Conservation (phyloP, 2,888 invertebrate species). For the Hyposoter didymator region DNA sequence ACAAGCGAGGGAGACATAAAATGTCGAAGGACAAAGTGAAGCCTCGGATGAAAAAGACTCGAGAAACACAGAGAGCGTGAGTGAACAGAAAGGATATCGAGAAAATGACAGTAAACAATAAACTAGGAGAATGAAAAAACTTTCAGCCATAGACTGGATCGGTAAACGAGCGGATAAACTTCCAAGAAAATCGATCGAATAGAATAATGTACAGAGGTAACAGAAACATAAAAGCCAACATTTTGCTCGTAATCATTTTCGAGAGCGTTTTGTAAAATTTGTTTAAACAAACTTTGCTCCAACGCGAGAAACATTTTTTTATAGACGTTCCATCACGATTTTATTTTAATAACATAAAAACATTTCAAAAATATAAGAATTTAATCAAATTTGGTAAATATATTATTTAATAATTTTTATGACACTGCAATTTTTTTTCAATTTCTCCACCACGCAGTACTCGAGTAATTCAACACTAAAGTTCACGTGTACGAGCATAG, state of each 20-base stretch:
- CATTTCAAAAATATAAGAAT: no score
- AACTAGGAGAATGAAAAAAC: constrained; percentile 19
- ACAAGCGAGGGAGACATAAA: constrained; percentile 21
- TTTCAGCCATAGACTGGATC: not conserved
- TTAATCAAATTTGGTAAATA: no score
- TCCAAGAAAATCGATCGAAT: not conserved
- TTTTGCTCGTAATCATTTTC: no score
- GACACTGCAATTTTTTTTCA: no score
- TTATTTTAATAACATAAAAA: no score
- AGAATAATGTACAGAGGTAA: not conserved
- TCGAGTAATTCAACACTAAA: no score
- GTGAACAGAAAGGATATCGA: constrained; percentile 28
- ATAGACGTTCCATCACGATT: no score
- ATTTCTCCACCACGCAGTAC: no score
- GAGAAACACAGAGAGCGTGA: constrained; percentile 9
- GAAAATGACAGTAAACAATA: constrained; percentile 41
- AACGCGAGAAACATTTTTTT: not conserved
- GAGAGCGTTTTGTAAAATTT: not conserved
- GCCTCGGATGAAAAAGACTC: constrained; percentile 3
- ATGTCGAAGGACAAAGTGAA: constrained; percentile 32
- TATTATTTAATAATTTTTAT: no score
- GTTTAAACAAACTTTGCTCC: not conserved
- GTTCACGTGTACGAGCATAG: no score
- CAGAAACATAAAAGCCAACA: not conserved
- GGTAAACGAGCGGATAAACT: not conserved